phyloP scores from a whole-genome alignment of 1,140 invertebrate species.

The Diorhabda elongata region DNA sequence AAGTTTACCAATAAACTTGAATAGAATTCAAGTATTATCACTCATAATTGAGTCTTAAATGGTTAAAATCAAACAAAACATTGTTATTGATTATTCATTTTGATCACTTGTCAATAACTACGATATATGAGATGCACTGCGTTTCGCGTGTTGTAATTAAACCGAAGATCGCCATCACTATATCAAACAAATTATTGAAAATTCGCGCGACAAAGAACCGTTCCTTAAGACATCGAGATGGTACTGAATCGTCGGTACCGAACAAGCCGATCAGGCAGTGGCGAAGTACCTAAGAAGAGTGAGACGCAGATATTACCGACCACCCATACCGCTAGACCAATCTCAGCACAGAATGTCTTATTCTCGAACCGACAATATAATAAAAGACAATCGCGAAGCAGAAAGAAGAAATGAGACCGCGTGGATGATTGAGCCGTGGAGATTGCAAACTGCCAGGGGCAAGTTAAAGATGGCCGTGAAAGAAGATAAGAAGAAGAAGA shows the following conservation, averaged over 20 bases:
- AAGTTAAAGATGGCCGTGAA: slow-evolving; percentile 34
- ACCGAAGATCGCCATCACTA: slow-evolving; percentile 5
- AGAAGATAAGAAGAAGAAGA: slow-evolving; percentile 16
- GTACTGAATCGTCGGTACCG: slow-evolving; percentile 31
- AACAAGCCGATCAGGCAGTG: slow-evolving; percentile 11
- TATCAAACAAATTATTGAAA: slow-evolving; percentile 13
- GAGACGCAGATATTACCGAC: slow-evolving; percentile 29
- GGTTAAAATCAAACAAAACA: background rate
- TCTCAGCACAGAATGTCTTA: slow-evolving; percentile 46
- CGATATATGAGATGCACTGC: background rate
- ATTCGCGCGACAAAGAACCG: slow-evolving; percentile 11
- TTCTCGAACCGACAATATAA: slow-evolving; percentile 43
- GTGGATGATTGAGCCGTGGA: slow-evolving; percentile 44
- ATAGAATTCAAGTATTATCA: background rate
- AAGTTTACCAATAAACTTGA: no score
- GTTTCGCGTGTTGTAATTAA: slow-evolving; percentile 10
- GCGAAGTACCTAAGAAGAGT: slow-evolving; percentile 10
- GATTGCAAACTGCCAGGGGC: slow-evolving; percentile 26
- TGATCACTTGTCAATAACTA: background rate
- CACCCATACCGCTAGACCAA: slow-evolving; percentile 46
- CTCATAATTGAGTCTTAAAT: background rate
- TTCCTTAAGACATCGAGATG: slow-evolving; percentile 5
- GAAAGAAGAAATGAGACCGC: slow-evolving; percentile 41
- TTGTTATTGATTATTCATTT: background rate
- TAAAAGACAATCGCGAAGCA: slow-evolving; percentile 44